Base-by-base conservation (phyloP, 2,797 vertebrate genomes). In the Presbytis comata region DNA sequence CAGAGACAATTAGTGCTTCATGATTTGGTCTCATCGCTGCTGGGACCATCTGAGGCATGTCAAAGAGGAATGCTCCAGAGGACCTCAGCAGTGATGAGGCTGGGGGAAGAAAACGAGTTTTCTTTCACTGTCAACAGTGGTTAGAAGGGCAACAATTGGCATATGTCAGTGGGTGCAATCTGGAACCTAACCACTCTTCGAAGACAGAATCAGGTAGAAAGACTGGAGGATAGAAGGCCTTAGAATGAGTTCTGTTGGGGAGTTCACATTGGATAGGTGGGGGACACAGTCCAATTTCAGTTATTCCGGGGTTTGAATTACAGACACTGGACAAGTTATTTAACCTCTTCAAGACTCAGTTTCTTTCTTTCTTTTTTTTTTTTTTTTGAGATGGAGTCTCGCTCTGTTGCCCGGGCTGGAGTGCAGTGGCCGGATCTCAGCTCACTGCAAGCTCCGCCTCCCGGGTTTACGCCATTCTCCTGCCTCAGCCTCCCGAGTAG, bases 201-300 rank as follows among this genome's bases (percentile, higher is more conserved):
- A 81, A 76, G 28, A 46, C 2, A 12, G 55, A 33, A 9, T 61
- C 28, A 46, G 33, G 22, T 70, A 24, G 41, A 59, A 59, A 61
- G 48, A 48, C 1, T 1, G 24, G 44, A 72, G 53, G 4, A 0
- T 8, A 6, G 2, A 4, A 21, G 55, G 36, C 17, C 39, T 75
- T 36, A 13, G 30, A 44, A 46, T 61, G 67, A 41, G 24, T 53
- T 74, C 50, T 74, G 0, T 8, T 17, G 21, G 46, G 26, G 21
- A 41, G 55, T 44, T 67, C 67, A 41, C 33, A 19, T 0, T 67
- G 28, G 41, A 16, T 19, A 19, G 13, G 14, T 50, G 41, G 75
- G 41, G 30, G 9, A 0, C 33, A 16, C 0, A 0, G 11, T 26
- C 81, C 28, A 79, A 57, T 82, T 74, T 78, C 53, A 93, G n/a